Evolutionary conservation across 2,888 invertebrate genomes (phyloP), one percentile per base, ranked within the genome.

Genomic region (Apamea anceps): DNA sequence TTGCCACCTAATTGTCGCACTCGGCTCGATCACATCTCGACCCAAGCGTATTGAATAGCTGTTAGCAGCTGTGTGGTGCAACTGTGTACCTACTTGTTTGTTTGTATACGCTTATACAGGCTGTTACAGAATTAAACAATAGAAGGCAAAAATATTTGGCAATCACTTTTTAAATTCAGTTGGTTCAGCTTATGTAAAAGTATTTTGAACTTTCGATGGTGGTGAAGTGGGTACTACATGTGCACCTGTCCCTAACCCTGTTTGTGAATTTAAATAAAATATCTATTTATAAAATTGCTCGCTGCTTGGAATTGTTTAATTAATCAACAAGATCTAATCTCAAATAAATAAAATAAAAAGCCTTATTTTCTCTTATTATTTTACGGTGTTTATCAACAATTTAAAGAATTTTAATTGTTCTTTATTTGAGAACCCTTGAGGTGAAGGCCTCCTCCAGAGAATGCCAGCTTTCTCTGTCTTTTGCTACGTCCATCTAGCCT

Each of bases 1-100:
- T 65, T 79, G 82, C 68, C 77, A 75, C 37, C 74, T 82, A 78
- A 82, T 82, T 87, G 85, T 88, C 77, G 75, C 67, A 82, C 71
- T 70, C 73, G 45, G 66, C 73, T 73, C 73, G 48, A 76, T 72
- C 77, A 77, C 73, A 86, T 74, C 67, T 66, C 84, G 65, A 45
- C 8, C 32, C 68, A 37, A 54, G 67, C 65, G 77, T 68, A 85
- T 72, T 72, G 84, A 85, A 84, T 78, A 68, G 67, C 65, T 66
- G 72, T 65, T 85, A 42, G 51, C 66, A 66, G 65, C 62, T 84
- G 28, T 48, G 28, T n/a, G 42, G 37, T 45, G 45, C 25, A 37
- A 25, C 57, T 37, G n/a, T n/a, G 21, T 42, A 60, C 48, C 71
- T 32, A 21, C 12, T 51, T 60, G 73, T 62, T 18, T 37, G 42